Evolutionary conservation across 2,888 invertebrate genomes (phyloP).

Genomic region (Cinara cedri): DNA sequence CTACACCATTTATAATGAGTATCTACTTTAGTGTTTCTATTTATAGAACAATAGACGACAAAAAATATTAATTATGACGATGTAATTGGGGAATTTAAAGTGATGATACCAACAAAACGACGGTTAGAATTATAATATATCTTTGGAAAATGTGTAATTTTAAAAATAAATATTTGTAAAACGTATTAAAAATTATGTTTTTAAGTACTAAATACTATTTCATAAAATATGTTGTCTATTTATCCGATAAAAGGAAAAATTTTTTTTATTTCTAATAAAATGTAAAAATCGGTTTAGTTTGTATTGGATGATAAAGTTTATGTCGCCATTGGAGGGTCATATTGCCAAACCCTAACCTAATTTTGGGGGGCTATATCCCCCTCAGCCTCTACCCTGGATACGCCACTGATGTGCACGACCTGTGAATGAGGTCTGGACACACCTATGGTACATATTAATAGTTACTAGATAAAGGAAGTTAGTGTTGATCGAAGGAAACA

Average conservation of each 20-base stretch:
- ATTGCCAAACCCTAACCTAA: too few relatives aligned
- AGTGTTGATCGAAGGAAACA: too few relatives aligned
- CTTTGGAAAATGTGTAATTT: not conserved
- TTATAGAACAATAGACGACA: not conserved
- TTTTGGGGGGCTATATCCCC: too few relatives aligned
- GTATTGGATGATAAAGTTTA: too few relatives aligned
- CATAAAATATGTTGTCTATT: not conserved
- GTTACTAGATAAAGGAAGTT: too few relatives aligned
- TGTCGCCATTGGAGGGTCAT: too few relatives aligned
- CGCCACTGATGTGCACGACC: conserved; percentile 5
- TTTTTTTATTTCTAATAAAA: too few relatives aligned
- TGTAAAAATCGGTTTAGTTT: too few relatives aligned
- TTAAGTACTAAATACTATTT: conserved; percentile 4
- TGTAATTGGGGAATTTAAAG: conserved; percentile 8
- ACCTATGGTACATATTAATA: too few relatives aligned
- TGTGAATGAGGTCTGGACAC: conserved; percentile 4
- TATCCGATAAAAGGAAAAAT: too few relatives aligned
- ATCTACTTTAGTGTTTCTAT: conserved; percentile 1
- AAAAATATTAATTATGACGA: conserved; percentile 20
- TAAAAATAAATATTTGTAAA: not conserved
- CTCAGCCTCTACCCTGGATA: too few relatives aligned
- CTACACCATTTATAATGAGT: too few relatives aligned
- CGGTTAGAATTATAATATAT: not conserved
- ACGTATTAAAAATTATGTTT: conserved; percentile 5
- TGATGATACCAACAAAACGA: conserved; percentile 10